These are phyloP conservation scores for Tragopan temminckii DNA, from an alignment of 2,797 vertebrate genomes.

Conservation along the genomic window DNA sequence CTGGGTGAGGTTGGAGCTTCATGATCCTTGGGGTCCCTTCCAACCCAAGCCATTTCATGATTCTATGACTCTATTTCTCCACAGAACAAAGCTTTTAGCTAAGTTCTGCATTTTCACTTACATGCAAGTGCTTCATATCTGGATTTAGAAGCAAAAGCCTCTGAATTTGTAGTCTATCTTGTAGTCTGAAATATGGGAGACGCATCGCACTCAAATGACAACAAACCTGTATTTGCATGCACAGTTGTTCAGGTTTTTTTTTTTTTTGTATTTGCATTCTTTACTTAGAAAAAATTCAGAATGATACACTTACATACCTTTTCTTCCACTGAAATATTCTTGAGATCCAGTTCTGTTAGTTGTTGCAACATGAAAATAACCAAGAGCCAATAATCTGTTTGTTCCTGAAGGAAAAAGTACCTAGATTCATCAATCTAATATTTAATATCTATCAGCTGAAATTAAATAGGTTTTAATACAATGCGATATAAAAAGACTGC, in stretches of 20 bases:
- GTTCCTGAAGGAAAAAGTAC: slow-evolving; percentile 78
- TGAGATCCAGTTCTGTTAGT: slow-evolving; percentile 88
- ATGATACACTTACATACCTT: slow-evolving; percentile 83
- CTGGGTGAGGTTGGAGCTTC: too few relatives aligned
- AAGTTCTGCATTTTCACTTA: neutral
- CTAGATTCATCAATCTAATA: neutral
- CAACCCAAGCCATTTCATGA: too few relatives aligned
- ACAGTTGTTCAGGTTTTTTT: neutral
- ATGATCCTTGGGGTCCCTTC: too few relatives aligned
- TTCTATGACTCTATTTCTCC: neutral
- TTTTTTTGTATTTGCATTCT: neutral
- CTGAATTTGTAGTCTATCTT: neutral
- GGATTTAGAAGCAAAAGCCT: neutral
- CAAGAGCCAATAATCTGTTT: slow-evolving; percentile 85
- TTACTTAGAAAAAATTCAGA: neutral
- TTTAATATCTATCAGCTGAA: fast-evolving
- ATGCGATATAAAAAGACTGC: neutral
- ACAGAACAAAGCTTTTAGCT: neutral
- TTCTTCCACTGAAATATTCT: slow-evolving; percentile 87
- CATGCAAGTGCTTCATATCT: neutral
- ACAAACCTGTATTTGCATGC: neutral
- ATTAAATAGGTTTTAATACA: neutral
- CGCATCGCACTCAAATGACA: neutral
- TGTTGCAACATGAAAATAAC: slow-evolving; percentile 88
- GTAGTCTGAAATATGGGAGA: neutral